These are phyloP conservation scores for Bathynomus jamesi DNA, from an alignment of 1,140 invertebrate species.

Conservation along the genomic window DNA sequence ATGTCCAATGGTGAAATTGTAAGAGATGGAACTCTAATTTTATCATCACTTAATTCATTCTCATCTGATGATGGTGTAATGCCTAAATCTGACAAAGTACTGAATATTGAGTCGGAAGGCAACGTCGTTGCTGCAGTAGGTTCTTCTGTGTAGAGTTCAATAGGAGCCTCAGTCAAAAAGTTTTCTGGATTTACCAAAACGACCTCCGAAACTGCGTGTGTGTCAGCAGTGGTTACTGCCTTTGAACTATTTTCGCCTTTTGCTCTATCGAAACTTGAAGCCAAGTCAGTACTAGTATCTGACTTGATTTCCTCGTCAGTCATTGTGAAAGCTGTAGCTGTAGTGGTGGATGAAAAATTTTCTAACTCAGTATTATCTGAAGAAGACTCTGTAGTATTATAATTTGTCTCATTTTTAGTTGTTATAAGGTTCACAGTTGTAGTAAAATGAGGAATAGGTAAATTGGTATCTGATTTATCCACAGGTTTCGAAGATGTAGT, in stretches of 20 bases:
- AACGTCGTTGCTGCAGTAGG: neutral
- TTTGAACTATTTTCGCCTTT: neutral
- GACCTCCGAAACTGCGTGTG: neutral
- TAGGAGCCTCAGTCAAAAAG: neutral
- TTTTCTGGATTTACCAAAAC: neutral
- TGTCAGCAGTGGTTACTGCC: neutral
- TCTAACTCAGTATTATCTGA: neutral
- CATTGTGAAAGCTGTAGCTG: neutral
- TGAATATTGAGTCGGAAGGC: neutral
- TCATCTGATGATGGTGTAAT: neutral
- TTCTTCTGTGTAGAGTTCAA: neutral
- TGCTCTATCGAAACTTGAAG: no score
- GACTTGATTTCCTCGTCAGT: neutral
- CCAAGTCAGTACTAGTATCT: neutral
- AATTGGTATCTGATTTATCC: no score
- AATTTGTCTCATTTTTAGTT: no score
- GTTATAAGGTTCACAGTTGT: no score
- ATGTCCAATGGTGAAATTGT: neutral
- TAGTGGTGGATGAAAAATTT: neutral
- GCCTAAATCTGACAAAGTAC: neutral
- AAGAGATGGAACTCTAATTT: neutral
- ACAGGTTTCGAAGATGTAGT: no score
- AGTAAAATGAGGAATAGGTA: no score
- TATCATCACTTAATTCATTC: neutral
- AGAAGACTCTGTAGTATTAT: no score